Evolutionary conservation across 1,140 invertebrate species (phyloP).

Genomic region (Lasioglossum baleicum): DNA sequence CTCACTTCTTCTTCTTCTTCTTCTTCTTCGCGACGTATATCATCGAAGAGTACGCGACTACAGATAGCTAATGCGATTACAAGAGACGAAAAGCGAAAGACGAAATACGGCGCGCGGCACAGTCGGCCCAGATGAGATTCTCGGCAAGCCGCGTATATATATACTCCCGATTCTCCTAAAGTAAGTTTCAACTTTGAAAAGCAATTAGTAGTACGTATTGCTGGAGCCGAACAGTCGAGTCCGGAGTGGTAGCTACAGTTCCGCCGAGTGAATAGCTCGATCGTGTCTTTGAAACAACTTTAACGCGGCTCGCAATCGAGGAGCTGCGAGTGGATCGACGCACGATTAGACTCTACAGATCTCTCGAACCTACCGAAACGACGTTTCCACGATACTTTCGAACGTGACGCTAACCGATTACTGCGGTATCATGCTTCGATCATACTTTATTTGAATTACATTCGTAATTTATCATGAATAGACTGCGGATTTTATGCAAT

Average conservation of each 20-base stretch:
- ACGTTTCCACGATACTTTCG: neutral
- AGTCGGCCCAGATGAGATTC: neutral
- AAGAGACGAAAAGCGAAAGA: too few relatives aligned
- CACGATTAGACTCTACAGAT: conserved; percentile 3
- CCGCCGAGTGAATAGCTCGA: conserved; percentile 70
- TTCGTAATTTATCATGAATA: too few relatives aligned
- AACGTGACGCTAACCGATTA: neutral
- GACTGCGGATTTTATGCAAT: too few relatives aligned
- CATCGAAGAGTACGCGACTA: too few relatives aligned
- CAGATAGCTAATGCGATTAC: too few relatives aligned
- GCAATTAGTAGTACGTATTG: conserved; percentile 63
- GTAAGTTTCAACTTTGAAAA: conserved; percentile 32
- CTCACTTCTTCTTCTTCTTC: neutral
- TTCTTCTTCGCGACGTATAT: neutral
- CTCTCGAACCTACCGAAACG: neutral
- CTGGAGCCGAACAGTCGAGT: conserved; percentile 31
- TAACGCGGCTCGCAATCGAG: conserved; percentile 38
- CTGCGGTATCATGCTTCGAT: too few relatives aligned
- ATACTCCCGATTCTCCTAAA: neutral
- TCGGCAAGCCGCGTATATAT: neutral
- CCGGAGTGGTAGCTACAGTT: conserved; percentile 52
- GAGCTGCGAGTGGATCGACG: neutral
- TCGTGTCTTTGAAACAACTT: conserved; percentile 69
- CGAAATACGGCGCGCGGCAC: neutral
- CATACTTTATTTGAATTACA: too few relatives aligned